Evolutionary conservation across 2,797 vertebrate species (phyloP).

Genomic region (Potorous gilbertii): DNA sequence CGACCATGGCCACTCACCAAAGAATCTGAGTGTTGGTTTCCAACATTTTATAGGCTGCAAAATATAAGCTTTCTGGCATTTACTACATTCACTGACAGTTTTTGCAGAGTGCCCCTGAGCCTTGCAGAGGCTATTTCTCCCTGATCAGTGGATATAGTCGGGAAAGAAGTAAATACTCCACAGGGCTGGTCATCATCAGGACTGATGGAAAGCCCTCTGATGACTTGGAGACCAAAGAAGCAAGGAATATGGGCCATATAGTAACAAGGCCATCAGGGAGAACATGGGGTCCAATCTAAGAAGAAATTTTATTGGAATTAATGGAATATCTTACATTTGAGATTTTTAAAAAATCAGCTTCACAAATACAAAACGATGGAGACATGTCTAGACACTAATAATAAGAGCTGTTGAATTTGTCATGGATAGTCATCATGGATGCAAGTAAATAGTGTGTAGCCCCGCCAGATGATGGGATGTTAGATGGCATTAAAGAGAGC

Average conservation of each 20-base stretch:
- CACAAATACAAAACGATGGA: neutral
- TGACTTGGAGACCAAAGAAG: neutral
- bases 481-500: neutral
- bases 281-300: neutral
- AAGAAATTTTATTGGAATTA: neutral
- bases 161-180: slow-evolving; percentile 46
- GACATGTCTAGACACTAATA: neutral
- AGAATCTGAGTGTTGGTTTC: slow-evolving; percentile 62
- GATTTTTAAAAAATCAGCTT: neutral
- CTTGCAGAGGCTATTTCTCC: slow-evolving; percentile 51
- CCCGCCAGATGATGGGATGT: neutral
- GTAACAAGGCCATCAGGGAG: slow-evolving; percentile 24
- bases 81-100: slow-evolving; percentile 63
- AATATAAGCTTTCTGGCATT: slow-evolving; percentile 64
- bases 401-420: neutral
- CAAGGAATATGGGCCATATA: slow-evolving; percentile 8
- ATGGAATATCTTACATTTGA: neutral
- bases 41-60: slow-evolving; percentile 72
- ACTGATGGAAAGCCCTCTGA: neutral
- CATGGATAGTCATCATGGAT: neutral
- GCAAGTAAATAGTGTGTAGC: neutral
- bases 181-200: rapidly evolving
- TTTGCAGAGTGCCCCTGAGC: slow-evolving; percentile 66
- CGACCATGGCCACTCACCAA: slow-evolving; percentile 69
- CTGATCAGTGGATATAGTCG: slow-evolving; percentile 67